Base-by-base conservation (phyloP, 2,113 vertebrate genomes). In the Pteruthius melanotis region DNA sequence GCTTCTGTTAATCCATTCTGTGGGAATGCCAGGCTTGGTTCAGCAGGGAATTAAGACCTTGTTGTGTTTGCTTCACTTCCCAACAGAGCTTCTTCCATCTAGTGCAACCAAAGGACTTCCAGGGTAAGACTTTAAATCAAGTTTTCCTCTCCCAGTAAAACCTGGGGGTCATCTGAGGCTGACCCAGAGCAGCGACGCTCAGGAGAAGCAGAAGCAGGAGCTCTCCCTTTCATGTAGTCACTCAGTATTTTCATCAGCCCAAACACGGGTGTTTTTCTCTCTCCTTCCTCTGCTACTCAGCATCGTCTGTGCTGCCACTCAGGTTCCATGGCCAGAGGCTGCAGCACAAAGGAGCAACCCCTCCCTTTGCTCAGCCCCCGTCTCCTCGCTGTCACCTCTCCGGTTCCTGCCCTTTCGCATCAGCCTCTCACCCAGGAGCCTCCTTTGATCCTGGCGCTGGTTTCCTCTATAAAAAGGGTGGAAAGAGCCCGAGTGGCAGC, bases 91-190 rank as follows among this genome's bases (percentile, higher is more conserved):
- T 35, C 79, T 83, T 78, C 79, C 83, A 52, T 75, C 20, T 24
- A 10, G 2, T 1, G 3, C 76, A 83, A 44, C 63, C 59, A 59
- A 30, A 87, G 69, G 27, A 44, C 37, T 92, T 75, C 30, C 61
- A 87, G 63, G 39, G 17, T 35, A 47, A 66, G 40, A 30, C 40
- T 35, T 83, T 16, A 63, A 83, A 78, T 78, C 39, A 37, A 13
- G 13, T 74, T 87, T 83, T 87, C 27, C 35, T 90, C 60, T 89
- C 83, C 54, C 64, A 59, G 54, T 74, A 75, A 63, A 88, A 80
- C 22, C 6, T 22, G 54, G 33, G 33, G 63, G 54, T 87, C 42
- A 3, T 81, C 69, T 88, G 75, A 77, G 92, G 52, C 18, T 44
- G 68, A 23, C 11, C 33, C 50, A 31, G 69, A 56, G 40, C 78